A percentile compares a stretch with the other conserved stretches of the same genome.
These are phyloP conservation scores for Hylomyscus alleni DNA, from an alignment of 2,797 vertebrate species.

Conservation along the genomic window DNA sequence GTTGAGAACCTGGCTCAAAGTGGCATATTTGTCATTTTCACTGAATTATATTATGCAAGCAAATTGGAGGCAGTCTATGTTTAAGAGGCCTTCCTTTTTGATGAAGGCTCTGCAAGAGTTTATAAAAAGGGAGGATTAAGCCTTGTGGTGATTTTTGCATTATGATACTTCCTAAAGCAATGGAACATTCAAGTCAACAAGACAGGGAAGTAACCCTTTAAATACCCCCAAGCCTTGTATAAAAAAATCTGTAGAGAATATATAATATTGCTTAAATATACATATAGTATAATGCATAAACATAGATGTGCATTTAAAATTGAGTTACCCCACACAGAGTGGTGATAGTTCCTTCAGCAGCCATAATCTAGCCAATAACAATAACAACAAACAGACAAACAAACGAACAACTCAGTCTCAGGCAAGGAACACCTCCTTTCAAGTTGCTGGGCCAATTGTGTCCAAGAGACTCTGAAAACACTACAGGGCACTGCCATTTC, in stretches of 20 bases:
- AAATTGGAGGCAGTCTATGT: neutral
- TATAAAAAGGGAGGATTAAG: neutral
- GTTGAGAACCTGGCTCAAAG: neutral
- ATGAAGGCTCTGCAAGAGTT: neutral
- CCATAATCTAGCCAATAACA: neutral
- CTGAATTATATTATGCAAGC: neutral
- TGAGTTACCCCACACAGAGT: neutral
- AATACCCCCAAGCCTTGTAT: neutral
- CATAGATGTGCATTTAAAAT: neutral
- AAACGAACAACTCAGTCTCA: neutral
- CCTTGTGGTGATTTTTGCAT: neutral
- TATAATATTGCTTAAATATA: neutral
- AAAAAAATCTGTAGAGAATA: neutral
- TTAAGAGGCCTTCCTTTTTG: neutral
- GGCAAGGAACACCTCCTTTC: neutral
- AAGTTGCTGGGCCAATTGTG: no score
- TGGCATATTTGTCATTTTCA: neutral
- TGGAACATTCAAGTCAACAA: constrained; percentile 8
- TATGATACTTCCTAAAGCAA: neutral
- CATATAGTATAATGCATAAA: neutral
- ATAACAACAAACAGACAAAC: neutral
- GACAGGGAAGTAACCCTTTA: constrained; percentile 20
- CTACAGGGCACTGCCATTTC: no score
- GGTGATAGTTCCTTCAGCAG: neutral
- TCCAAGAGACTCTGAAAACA: neutral